A percentile compares a stretch with the other conserved stretches of the same genome.
phyloP scores from a whole-genome alignment of 2,888 invertebrate genomes.

The Dryadula phaetusa region DNA sequence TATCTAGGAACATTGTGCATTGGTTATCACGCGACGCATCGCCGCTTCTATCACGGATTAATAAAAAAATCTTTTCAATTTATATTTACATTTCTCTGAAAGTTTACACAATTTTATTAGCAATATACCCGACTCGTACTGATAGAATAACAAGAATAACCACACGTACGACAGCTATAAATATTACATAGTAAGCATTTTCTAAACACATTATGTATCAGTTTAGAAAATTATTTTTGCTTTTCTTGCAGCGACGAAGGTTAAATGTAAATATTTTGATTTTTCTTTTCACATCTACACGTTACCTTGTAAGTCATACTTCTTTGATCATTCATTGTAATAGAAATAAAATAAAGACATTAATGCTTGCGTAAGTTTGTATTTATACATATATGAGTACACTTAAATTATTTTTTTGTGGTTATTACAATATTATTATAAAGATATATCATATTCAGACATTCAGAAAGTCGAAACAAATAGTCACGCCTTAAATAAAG shows the following conservation, averaged over 20 bases:
- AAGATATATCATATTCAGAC: too few relatives aligned
- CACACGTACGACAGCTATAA: slow-evolving; percentile 12
- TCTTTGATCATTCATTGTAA: slow-evolving; percentile 10
- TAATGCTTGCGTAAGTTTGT: background rate
- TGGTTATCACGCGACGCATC: too few relatives aligned
- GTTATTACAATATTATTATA: too few relatives aligned
- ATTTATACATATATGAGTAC: background rate
- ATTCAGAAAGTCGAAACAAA: too few relatives aligned
- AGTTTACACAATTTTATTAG: background rate
- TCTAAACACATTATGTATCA: background rate
- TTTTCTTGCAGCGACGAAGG: slow-evolving; percentile 15
- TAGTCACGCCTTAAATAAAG: too few relatives aligned
- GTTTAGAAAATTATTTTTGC: slow-evolving; percentile 20
- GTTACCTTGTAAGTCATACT: background rate
- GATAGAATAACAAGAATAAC: slow-evolving; percentile 7
- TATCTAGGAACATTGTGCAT: too few relatives aligned
- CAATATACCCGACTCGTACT: background rate
- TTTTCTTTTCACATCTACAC: slow-evolving; percentile 12
- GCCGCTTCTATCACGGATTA: too few relatives aligned
- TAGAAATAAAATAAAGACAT: slow-evolving; percentile 4
- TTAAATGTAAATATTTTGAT: slow-evolving; percentile 40
- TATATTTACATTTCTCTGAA: background rate
- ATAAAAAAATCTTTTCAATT: too few relatives aligned
- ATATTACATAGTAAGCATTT: slow-evolving; percentile 7
- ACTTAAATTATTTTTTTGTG: too few relatives aligned